Conservation (phyloP, 1,140 invertebrate genomes). For the Hypsibius dujardini region DNA sequence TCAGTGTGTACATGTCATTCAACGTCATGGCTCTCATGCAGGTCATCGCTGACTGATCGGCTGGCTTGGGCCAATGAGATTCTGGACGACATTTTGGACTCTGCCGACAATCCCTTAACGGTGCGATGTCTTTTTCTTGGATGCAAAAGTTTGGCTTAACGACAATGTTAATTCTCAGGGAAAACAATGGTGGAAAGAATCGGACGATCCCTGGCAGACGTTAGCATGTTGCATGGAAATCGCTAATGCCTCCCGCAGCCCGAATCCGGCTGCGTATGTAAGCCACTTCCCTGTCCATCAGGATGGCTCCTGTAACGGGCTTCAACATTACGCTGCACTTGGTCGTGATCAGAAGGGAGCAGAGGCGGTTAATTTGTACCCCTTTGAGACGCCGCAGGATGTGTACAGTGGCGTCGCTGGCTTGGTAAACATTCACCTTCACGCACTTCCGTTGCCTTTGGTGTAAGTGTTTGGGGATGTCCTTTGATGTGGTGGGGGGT, state of each 20-base stretch:
- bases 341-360: constrained; percentile 79
- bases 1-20: too few relatives aligned
- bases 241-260: constrained; percentile 48
- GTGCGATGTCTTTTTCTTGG: too few relatives aligned
- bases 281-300: constrained; percentile 87
- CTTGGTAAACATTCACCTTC: constrained; percentile 41
- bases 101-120: constrained; percentile 67
- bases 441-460: too few relatives aligned
- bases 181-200: constrained; percentile 70
- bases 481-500: too few relatives aligned
- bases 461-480: too few relatives aligned
- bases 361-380: constrained; percentile 62
- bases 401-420: constrained; percentile 73
- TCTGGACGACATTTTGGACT: constrained; percentile 67
- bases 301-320: constrained; percentile 95
- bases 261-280: constrained; percentile 51
- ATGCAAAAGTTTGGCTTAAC: background rate
- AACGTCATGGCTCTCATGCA: constrained; percentile 25
- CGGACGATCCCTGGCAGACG: constrained; percentile 95
- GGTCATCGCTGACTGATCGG: constrained; percentile 47
- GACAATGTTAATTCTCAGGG: constrained; percentile 43
- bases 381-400: constrained; percentile 61
- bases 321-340: constrained; percentile 96
- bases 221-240: constrained; percentile 91
- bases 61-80: constrained; percentile 65